Evolutionary conservation across 2,888 invertebrate species (phyloP), one percentile per base, ranked within the genome.

Genomic region (Cantharis rustica): DNA sequence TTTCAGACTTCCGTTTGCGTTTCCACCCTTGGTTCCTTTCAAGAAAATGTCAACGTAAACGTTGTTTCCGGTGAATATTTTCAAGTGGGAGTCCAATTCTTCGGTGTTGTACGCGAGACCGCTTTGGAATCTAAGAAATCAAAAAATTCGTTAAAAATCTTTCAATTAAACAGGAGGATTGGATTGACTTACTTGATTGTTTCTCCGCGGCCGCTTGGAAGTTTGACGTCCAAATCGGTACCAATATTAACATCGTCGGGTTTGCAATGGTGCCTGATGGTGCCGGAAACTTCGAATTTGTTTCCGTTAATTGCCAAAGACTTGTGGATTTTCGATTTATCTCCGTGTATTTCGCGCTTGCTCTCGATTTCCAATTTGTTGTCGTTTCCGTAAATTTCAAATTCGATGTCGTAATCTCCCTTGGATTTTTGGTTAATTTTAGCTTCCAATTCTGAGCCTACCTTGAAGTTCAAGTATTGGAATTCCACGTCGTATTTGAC

Each of bases 241-340:
- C 91, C 92, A 76, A 91, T 83, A 69, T 92, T 89, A 15, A 91
- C 81, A 79, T 92, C 91, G 72, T 91, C 90, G 0, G 90, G 88
- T 81, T 90, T 89, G 3, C 89, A 85, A 71, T 89, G 90, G 83
- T 93, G 92, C 0, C 88, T 87, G 0, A 93, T 87, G 0, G 90
- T 89, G 69, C 93, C 92, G 26, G 91, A 91, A 0, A 93, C 86
- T 82, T 92, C 91, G 82, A 93, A 91, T 83, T 91, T 93, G 71
- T 91, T 92, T 11, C 92, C 90, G 68, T 91, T 91, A 15, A 94
- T 81, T 4, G 90, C 89, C 10, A 94, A 77, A 61, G 89, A 90
- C 82, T 93, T 91, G 63, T 90, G 89, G 63, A 92, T 89, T 84
- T 93, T 93, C 1, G 92, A 92, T 83, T 92, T 92, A 27, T 90